A percentile compares a stretch with the other conserved stretches of the same genome.
phyloP scores from a whole-genome alignment of 2,888 invertebrate genomes.

The Netelia melanura region DNA sequence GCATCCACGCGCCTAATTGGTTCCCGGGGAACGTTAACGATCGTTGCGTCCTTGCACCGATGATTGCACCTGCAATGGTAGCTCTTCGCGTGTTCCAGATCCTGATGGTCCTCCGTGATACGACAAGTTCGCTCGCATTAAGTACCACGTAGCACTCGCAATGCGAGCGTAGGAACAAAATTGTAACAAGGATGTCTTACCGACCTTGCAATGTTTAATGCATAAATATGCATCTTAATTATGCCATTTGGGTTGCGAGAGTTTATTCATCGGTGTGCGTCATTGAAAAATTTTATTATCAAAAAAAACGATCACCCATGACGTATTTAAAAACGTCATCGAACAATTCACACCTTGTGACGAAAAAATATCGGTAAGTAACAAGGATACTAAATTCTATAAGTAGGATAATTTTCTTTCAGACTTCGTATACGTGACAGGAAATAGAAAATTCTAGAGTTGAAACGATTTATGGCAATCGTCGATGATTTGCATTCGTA shows the following conservation, averaged over 20 bases:
- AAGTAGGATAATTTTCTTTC: too few relatives aligned
- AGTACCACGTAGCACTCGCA: constrained; percentile 30
- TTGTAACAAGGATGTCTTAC: constrained; percentile 77
- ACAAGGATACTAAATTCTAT: too few relatives aligned
- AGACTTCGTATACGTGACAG: background rate
- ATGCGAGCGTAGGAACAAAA: constrained; percentile 75
- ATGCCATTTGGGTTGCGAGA: background rate
- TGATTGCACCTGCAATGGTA: constrained; percentile 66
- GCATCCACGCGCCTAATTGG: constrained; percentile 67
- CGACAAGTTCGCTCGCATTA: constrained; percentile 28
- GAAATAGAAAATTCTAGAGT: constrained; percentile 22
- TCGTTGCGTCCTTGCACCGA: constrained; percentile 78
- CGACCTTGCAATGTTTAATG: constrained; percentile 74
- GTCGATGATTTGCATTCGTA: constrained; percentile 29
- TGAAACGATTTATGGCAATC: constrained; percentile 47
- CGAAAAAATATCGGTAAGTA: too few relatives aligned
- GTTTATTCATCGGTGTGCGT: constrained; percentile 6
- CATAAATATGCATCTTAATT: background rate
- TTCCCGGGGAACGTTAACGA: constrained; percentile 74
- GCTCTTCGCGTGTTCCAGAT: constrained; percentile 73
- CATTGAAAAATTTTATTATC: constrained; percentile 8
- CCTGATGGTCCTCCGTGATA: constrained; percentile 62
- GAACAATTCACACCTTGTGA: too few relatives aligned
- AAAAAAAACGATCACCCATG: too few relatives aligned
- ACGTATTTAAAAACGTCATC: too few relatives aligned